Evolutionary conservation across 35 echinoderm and acorn worm species (phyloP).

Genomic region (Strongylocentrotus purpuratus): DNA sequence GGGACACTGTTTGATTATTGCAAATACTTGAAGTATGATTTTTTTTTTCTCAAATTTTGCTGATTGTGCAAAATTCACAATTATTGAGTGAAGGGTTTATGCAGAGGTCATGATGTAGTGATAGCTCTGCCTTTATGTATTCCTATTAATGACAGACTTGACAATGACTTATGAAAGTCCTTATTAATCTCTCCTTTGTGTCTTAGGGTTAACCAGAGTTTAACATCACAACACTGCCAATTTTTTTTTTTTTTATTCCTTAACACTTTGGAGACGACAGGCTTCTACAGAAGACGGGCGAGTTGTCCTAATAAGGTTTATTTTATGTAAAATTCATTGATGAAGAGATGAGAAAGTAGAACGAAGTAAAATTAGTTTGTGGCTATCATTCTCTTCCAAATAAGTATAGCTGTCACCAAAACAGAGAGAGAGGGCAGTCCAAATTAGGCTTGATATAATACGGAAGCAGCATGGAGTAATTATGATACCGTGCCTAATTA

Average conservation of each 20-base stretch:
- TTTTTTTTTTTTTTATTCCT: no score
- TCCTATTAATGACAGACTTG: background rate
- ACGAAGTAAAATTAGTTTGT: background rate
- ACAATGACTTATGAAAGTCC: background rate
- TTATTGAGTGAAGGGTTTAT: background rate
- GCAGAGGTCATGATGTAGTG: background rate
- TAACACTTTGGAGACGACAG: no score
- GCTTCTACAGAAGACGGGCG: no score
- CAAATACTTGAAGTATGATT: no score
- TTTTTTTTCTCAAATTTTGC: no score
- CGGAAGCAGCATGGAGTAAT: conserved; percentile 15
- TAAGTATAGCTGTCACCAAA: background rate
- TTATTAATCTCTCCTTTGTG: background rate
- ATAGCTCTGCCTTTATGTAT: background rate
- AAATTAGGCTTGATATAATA: background rate
- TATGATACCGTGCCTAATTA: conserved; percentile 18
- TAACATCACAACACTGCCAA: background rate
- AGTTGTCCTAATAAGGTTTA: background rate
- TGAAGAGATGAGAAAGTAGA: background rate
- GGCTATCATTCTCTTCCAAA: background rate
- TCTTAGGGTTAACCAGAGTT: background rate
- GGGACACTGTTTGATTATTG: no score
- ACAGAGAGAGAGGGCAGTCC: background rate
- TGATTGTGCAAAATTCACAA: background rate
- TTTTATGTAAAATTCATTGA: background rate